Percentiles rank a stretch among this genome's conserved stretches.
Conservation (phyloP, 1,140 invertebrate genomes). For the Melitaea cinxia region DNA sequence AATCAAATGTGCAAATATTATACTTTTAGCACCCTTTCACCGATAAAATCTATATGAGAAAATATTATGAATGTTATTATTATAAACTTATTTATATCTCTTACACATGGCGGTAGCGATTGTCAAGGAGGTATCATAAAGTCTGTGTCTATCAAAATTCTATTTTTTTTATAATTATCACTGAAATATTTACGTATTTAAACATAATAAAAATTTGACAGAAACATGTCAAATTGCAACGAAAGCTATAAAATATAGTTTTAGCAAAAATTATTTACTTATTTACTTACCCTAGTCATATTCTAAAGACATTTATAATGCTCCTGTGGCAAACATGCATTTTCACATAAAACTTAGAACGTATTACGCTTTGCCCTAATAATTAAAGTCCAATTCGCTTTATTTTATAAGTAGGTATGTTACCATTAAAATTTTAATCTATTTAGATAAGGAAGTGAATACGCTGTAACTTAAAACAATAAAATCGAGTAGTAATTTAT, state of each 20-base stretch:
- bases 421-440: slow-evolving; percentile 33
- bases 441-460: slow-evolving; percentile 27
- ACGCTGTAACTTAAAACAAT: slow-evolving; percentile 38
- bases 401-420: slow-evolving; percentile 36
- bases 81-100: not conserved
- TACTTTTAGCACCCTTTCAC: not conserved
- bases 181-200: too few relatives aligned
- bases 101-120: slow-evolving; percentile 1
- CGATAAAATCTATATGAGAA: not conserved
- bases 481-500: slow-evolving; percentile 28
- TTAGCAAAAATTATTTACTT: not conserved
- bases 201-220: not conserved
- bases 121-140: not conserved
- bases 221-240: not conserved
- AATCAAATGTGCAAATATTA: slow-evolving; percentile 1
- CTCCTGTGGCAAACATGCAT: slow-evolving; percentile 21
- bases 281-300: slow-evolving; percentile 9
- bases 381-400: slow-evolving; percentile 26
- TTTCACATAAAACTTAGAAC: slow-evolving; percentile 16
- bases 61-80: not conserved
- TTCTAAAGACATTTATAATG: slow-evolving; percentile 15
- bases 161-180: too few relatives aligned
- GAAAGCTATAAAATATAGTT: not conserved
- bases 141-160: not conserved
- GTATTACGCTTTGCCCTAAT: slow-evolving; percentile 25